Percentiles rank a stretch among this genome's conserved stretches.
Evolutionary conservation across 1,140 invertebrate species (phyloP).

Genomic region (Bombus balteatus): DNA sequence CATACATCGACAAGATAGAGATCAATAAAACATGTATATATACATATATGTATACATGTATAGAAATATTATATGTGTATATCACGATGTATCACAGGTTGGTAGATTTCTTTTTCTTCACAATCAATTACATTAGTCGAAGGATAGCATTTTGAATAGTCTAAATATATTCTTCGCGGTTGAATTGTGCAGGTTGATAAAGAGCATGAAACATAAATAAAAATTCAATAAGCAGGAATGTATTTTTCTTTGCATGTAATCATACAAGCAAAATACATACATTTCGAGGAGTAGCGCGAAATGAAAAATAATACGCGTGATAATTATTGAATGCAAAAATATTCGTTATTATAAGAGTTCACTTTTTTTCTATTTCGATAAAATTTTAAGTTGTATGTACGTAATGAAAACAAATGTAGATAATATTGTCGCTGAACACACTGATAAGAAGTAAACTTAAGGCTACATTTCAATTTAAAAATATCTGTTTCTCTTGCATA

Average conservation of each 20-base stretch:
- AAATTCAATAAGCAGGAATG: not conserved
- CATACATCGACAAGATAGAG: no score
- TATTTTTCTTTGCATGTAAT: not conserved
- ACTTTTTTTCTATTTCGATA: conserved; percentile 9
- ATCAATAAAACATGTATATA: no score
- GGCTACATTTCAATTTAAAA: not conserved
- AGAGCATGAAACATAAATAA: not conserved
- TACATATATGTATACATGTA: no score
- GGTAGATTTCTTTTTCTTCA: no score
- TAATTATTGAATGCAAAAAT: not conserved
- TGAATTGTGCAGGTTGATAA: no score
- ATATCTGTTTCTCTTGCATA: not conserved
- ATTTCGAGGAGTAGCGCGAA: not conserved
- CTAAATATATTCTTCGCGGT: no score
- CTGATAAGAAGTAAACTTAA: not conserved
- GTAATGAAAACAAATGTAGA: conserved; percentile 19
- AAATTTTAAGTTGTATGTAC: conserved; percentile 2
- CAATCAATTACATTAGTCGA: no score
- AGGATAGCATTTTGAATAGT: no score
- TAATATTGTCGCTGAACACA: conserved; percentile 3
- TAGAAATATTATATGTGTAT: no score
- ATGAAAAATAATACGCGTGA: not conserved
- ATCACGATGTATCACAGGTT: no score
- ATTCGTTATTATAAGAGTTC: not conserved
- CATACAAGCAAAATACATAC: not conserved